These are phyloP conservation scores for Anas capensis DNA, from an alignment of 2,797 vertebrate genomes.

Conservation along the genomic window DNA sequence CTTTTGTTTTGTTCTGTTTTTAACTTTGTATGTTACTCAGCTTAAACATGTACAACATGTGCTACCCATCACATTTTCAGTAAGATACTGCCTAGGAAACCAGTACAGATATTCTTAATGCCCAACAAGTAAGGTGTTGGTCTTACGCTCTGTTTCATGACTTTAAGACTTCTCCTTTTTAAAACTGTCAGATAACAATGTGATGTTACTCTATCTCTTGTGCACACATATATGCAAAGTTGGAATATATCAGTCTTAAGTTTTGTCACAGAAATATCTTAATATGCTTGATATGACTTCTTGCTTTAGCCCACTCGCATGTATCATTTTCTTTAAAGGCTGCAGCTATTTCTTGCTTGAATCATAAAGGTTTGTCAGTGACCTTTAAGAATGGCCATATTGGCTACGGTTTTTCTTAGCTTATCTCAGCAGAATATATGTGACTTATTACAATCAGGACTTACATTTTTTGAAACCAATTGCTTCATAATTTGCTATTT, in stretches of 20 bases:
- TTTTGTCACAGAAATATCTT: background rate
- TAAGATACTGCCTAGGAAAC: background rate
- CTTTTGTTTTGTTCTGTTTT: too few species aligned
- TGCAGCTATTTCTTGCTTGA: background rate
- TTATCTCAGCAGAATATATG: background rate
- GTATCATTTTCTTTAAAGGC: background rate
- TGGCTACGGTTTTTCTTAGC: background rate
- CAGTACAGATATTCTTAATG: background rate
- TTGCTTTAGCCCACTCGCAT: background rate
- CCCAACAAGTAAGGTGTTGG: background rate
- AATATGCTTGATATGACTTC: background rate
- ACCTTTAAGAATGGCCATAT: background rate
- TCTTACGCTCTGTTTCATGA: background rate
- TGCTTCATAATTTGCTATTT: background rate
- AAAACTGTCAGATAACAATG: background rate
- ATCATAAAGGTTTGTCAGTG: background rate
- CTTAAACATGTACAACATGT: background rate
- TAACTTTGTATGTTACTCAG: background rate
- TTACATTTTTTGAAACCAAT: background rate
- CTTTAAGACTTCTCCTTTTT: background rate
- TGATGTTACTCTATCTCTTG: background rate
- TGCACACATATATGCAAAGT: background rate
- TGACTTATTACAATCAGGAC: background rate
- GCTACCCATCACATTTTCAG: background rate
- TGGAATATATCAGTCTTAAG: background rate